Conservation (phyloP, 2,113 vertebrate genomes). For the Ovibos moschatus region DNA sequence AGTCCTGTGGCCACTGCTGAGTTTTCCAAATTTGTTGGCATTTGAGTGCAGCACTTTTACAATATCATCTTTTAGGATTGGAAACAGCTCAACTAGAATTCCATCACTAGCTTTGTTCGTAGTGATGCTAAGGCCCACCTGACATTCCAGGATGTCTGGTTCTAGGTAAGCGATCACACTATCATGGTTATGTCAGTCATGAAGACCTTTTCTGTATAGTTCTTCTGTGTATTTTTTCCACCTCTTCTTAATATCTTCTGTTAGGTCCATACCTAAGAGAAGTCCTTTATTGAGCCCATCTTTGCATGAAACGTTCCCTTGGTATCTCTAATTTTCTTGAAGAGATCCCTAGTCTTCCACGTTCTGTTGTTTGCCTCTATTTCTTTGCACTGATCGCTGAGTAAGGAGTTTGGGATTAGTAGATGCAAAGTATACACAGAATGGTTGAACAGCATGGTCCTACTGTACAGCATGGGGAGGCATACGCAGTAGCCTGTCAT, state of each 20-base stretch:
- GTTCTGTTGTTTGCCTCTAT: not conserved
- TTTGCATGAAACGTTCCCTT: not conserved
- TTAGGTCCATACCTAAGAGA: not conserved
- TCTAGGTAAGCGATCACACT: not conserved
- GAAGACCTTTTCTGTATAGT: not conserved
- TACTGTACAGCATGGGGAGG: fast-evolving
- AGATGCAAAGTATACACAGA: not conserved
- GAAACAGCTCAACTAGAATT: not conserved
- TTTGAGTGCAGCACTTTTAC: not conserved
- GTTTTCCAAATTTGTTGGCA: not conserved
- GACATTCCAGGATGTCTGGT: not conserved
- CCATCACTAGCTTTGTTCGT: not conserved
- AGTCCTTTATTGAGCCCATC: not conserved
- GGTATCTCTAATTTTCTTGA: not conserved
- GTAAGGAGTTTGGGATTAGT: not conserved
- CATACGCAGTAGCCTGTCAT: not conserved
- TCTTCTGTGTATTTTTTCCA: not conserved
- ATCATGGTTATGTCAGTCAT: not conserved
- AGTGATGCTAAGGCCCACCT: not conserved
- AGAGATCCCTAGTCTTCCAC: not conserved
- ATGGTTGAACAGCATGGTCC: not conserved
- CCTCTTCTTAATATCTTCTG: not conserved
- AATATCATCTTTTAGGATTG: not conserved
- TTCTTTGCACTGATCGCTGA: not conserved
- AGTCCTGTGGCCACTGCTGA: not conserved